Base-by-base conservation (phyloP, 1,140 invertebrate species). In the Acromyrmex echinatior region DNA sequence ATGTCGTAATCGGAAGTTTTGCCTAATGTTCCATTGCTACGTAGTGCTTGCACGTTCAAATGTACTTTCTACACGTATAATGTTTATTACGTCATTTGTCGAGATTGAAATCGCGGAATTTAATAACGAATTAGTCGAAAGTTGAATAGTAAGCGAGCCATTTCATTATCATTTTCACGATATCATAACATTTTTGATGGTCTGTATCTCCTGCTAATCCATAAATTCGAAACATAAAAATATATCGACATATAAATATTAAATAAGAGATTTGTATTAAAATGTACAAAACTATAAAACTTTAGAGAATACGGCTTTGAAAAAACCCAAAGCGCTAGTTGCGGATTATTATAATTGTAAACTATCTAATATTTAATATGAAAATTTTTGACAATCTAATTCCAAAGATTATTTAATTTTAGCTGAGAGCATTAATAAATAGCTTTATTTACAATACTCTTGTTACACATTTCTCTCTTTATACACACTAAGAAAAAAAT, bases 1-100 rank as follows among this genome's bases (percentile, higher is more conserved):
- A 3, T 80, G 62, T 80, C 45, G 77, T 80, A 80, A 80, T 80
- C 25, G 62, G 18, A 79, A 80, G 28, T 68, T 80, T 80, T 45
- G 77, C n/a, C 28, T 80, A 68, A 80, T 68, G 62, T 79, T 21
- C 60, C 39, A 25, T 58, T 58, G 56, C 56, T 60, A 51, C 21
- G 31, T 45, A 60, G 25, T 16, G 39, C 60, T 66, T 16, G 62
- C 77, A 68, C 62, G 62, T 80, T 66, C 62, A 80, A 68, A 68
- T 80, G 14, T 28, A 68, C 62, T 80, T 80, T 80, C 62, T 80
- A 80, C 45, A 68, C 62, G 62, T 80, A 80, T 28, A 66, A 68
- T 21, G 9, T 3, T 3, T 5, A 68, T 66, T 80, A 66, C 28
- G 18, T 80, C 62, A 68, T 35, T 68, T 35, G 12, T 66, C 28